These are phyloP conservation scores for Myotis findleyi DNA, from an alignment of 2,797 vertebrate genomes.

Conservation along the genomic window DNA sequence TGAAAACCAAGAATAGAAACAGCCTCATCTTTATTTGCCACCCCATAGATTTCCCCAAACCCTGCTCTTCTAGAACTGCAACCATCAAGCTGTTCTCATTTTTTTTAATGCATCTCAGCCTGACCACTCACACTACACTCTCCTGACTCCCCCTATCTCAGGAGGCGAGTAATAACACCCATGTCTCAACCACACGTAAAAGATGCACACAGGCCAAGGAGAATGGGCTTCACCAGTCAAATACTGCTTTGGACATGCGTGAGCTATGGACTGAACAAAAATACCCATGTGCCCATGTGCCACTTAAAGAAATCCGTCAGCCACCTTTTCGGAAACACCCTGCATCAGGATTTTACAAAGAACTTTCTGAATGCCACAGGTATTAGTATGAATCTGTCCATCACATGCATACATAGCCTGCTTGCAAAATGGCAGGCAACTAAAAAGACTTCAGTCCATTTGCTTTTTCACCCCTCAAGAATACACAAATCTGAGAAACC, in stretches of 20 bases:
- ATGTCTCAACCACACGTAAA: background rate
- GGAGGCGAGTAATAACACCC: background rate
- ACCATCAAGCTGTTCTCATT: background rate
- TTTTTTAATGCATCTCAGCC: background rate
- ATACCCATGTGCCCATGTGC: background rate
- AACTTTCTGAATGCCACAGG: background rate
- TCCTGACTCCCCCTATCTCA: background rate
- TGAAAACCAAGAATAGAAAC: background rate
- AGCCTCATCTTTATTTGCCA: background rate
- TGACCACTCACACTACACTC: background rate
- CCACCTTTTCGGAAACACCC: background rate
- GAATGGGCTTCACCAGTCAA: background rate
- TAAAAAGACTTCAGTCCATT: background rate
- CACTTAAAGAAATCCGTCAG: background rate
- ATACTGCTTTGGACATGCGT: background rate
- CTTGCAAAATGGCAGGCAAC: background rate
- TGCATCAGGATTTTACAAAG: constrained; percentile 15
- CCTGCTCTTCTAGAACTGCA: background rate
- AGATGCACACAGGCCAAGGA: background rate
- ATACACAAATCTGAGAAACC: background rate
- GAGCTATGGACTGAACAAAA: background rate
- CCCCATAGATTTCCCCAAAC: background rate
- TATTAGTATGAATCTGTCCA: background rate
- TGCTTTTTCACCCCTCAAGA: background rate
- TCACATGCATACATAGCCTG: background rate